These are phyloP conservation scores for Fissipunctia ypsillon DNA, from an alignment of 2,888 invertebrate genomes.

Conservation along the genomic window DNA sequence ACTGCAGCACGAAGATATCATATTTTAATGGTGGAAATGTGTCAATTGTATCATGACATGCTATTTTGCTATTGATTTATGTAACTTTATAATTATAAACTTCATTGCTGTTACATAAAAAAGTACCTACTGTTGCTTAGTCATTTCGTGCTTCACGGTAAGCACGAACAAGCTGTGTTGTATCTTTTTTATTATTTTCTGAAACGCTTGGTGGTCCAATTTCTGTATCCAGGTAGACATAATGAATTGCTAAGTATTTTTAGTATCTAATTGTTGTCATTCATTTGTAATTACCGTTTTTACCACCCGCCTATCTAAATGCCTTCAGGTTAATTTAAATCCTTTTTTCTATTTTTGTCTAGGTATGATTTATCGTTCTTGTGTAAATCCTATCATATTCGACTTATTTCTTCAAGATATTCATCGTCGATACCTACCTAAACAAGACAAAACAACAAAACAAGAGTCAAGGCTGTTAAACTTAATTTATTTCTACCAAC, in stretches of 20 bases:
- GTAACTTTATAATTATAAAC: slow-evolving; percentile 27
- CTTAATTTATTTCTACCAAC: neutral
- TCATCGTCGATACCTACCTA: neutral
- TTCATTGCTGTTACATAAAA: slow-evolving; percentile 32
- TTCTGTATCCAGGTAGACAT: neutral
- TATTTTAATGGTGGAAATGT: slow-evolving; percentile 32
- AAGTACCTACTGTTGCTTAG: neutral
- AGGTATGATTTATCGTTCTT: too few relatives aligned
- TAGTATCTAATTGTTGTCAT: too few relatives aligned
- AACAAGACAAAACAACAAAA: too few relatives aligned
- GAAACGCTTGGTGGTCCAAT: neutral
- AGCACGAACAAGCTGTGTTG: neutral
- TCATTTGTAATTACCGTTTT: neutral
- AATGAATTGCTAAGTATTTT: neutral
- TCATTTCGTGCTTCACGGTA: slow-evolving; percentile 19
- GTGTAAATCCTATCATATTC: neutral
- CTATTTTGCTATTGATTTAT: slow-evolving; percentile 33
- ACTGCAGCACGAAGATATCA: slow-evolving; percentile 26
- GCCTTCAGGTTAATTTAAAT: too few relatives aligned
- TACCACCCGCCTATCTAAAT: neutral
- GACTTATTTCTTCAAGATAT: neutral
- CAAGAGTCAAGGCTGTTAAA: neutral
- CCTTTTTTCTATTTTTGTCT: too few relatives aligned
- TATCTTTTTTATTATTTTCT: neutral
- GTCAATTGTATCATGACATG: slow-evolving; percentile 46